Evolutionary conservation across 2,113 vertebrate genomes (phyloP).

Genomic region (Nanorana parkeri): DNA sequence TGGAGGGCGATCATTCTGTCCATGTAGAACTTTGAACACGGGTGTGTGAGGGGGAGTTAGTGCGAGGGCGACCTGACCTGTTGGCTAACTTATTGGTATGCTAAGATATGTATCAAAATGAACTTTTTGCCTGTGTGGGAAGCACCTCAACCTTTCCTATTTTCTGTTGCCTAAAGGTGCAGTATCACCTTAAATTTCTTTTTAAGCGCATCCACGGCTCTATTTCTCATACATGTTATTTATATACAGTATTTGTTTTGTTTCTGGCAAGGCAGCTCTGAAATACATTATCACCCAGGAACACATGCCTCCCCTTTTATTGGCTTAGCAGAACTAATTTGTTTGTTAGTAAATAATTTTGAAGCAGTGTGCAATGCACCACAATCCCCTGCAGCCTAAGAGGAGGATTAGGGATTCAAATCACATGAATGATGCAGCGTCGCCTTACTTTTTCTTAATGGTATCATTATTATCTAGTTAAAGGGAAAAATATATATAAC

Average conservation of each 20-base stretch:
- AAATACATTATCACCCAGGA: conserved; percentile 14
- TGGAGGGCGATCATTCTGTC: no score
- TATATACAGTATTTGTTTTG: neutral
- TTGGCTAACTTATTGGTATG: no score
- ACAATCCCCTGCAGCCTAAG: conserved; percentile 5
- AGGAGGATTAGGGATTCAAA: conserved; percentile 35
- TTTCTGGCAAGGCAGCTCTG: neutral
- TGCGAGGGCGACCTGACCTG: no score
- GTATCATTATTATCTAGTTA: conserved; percentile 50
- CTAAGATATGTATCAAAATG: no score
- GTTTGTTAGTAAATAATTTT: conserved; percentile 49
- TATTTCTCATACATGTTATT: neutral
- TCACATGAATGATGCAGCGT: conserved; percentile 37
- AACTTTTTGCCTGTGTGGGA: no score
- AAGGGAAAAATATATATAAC: neutral
- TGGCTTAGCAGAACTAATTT: conserved; percentile 40
- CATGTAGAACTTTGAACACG: no score
- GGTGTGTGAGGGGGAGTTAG: no score
- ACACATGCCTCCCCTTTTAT: conserved; percentile 43
- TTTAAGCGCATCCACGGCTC: neutral
- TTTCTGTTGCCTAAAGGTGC: no score
- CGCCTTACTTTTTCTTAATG: conserved; percentile 23
- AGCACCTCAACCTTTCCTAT: no score
- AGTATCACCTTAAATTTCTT: neutral
- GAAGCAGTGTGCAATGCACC: conserved; percentile 23